These are phyloP conservation scores for Ceyx melanurus DNA, from an alignment of 2,113 vertebrate species.

Conservation along the genomic window DNA sequence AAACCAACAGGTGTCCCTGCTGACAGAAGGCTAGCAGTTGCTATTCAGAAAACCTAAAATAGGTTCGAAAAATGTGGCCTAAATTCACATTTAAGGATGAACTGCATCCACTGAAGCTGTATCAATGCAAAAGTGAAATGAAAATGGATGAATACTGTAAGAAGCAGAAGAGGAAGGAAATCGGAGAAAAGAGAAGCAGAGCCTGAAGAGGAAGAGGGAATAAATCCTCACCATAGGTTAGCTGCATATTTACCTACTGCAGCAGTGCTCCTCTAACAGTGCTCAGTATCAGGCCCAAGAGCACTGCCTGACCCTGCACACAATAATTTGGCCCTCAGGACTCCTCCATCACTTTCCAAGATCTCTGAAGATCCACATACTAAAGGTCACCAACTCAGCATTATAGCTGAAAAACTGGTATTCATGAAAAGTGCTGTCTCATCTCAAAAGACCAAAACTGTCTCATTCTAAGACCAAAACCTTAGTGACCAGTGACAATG, in stretches of 20 bases:
- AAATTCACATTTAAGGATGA: neutral
- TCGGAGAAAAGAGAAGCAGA: neutral
- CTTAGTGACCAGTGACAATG: neutral
- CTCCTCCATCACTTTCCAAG: rapidly evolving
- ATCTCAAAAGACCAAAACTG: neutral
- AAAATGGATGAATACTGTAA: neutral
- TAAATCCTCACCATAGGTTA: neutral
- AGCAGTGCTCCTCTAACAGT: neutral
- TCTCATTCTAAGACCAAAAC: neutral
- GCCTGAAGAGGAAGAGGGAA: neutral
- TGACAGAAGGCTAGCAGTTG: neutral
- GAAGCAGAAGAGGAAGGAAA: neutral
- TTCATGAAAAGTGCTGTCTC: neutral
- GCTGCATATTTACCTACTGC: neutral
- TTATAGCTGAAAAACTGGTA: neutral
- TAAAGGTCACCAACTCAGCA: rapidly evolving
- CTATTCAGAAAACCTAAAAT: neutral
- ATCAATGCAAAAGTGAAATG: neutral
- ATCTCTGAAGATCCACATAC: neutral
- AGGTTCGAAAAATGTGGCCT: neutral
- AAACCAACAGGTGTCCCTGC: neutral
- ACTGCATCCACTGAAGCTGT: neutral
- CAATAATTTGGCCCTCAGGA: neutral
- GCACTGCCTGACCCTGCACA: neutral
- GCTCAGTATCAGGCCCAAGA: neutral